phyloP scores from a whole-genome alignment of 2,113 vertebrate genomes.

The Empidonax traillii region DNA sequence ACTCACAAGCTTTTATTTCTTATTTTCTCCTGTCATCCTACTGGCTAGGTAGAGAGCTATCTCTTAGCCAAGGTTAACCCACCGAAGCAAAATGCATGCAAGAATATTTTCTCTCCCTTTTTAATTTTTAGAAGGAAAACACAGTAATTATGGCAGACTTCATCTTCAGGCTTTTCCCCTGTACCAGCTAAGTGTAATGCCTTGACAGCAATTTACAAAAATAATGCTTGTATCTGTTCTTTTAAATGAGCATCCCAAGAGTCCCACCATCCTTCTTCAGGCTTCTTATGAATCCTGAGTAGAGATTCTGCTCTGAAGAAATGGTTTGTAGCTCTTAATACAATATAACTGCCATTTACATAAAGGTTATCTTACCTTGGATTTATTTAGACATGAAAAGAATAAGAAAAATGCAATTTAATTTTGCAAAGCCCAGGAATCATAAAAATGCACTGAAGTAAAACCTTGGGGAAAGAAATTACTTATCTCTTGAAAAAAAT shows the following conservation, averaged over 20 bases:
- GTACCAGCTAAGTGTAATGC: neutral
- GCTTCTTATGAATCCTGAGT: neutral
- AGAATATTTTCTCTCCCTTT: neutral
- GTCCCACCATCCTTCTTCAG: neutral
- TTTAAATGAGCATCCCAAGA: neutral
- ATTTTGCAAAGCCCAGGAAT: conserved; percentile 16
- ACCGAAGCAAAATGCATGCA: neutral
- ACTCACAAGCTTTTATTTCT: neutral
- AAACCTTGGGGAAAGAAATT: conserved; percentile 18
- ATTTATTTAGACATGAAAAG: conserved; percentile 37
- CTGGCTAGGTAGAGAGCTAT: neutral
- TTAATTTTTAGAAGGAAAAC: neutral
- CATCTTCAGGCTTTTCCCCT: neutral
- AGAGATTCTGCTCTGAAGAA: neutral
- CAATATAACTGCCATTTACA: neutral
- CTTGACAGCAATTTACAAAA: neutral
- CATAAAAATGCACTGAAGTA: conserved; percentile 19
- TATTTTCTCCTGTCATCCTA: neutral
- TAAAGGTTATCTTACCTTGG: conserved; percentile 9
- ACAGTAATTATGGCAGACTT: neutral
- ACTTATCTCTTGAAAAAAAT: neutral
- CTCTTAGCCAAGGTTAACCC: neutral
- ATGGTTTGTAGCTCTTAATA: neutral
- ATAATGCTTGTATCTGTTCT: neutral
- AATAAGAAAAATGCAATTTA: conserved; percentile 18